Evolutionary conservation across 2,888 invertebrate genomes (phyloP).

Genomic region (Homarus gammarus): DNA sequence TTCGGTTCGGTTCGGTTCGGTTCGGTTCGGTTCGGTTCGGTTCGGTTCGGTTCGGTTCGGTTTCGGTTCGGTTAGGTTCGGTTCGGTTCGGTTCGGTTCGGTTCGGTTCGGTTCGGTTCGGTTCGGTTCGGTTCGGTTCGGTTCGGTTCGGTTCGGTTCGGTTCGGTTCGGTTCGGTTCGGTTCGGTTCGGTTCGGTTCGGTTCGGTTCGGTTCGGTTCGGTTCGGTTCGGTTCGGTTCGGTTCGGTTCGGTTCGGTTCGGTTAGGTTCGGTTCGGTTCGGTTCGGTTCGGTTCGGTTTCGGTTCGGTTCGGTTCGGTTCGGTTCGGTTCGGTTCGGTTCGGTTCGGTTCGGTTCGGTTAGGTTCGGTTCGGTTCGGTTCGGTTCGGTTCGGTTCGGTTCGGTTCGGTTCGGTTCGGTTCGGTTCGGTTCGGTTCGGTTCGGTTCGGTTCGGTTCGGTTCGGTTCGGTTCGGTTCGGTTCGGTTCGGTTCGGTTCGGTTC

Average conservation of each 20-base stretch:
- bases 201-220: conserved; percentile 66
- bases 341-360: conserved; percentile 53
- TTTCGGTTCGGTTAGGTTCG: too few relatives aligned
- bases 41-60: conserved; percentile 60
- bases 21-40: conserved; percentile 68
- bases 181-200: conserved; percentile 68
- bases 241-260: conserved; percentile 67
- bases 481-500: conserved; percentile 60
- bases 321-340: conserved; percentile 58
- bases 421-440: conserved; percentile 61
- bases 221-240: conserved; percentile 69
- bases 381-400: conserved; percentile 54
- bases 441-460: conserved; percentile 51
- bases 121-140: conserved; percentile 68
- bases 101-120: conserved; percentile 65
- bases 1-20: conserved; percentile 59
- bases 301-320: conserved; percentile 38
- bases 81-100: conserved; percentile 65
- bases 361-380: conserved; percentile 60
- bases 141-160: conserved; percentile 47
- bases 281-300: conserved; percentile 26
- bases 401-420: conserved; percentile 64
- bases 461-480: conserved; percentile 47
- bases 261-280: conserved; percentile 68
- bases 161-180: conserved; percentile 49